These are phyloP conservation scores for Meganola albula DNA, from an alignment of 2,888 invertebrate genomes.

Conservation along the genomic window DNA sequence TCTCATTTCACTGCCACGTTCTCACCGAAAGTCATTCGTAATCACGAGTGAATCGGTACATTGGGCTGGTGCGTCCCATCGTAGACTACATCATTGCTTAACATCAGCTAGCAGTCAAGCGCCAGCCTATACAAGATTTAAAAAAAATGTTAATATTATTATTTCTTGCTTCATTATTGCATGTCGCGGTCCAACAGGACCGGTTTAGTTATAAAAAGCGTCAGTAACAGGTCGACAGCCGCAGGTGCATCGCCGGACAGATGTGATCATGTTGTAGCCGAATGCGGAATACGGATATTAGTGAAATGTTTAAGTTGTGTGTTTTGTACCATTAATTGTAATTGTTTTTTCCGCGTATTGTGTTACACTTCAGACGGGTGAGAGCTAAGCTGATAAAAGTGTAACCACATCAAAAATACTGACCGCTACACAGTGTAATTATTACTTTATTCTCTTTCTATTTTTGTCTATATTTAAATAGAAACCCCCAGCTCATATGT, in stretches of 20 bases:
- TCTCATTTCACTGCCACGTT: too few species aligned
- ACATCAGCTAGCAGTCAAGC: too few species aligned
- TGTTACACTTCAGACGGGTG: too few species aligned
- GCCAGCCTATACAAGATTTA: too few species aligned
- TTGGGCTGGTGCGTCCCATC: too few species aligned
- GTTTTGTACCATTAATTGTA: neutral
- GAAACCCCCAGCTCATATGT: neutral
- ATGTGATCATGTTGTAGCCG: conserved; percentile 32
- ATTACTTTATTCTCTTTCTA: neutral
- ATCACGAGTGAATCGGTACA: too few species aligned
- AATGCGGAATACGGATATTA: conserved; percentile 12
- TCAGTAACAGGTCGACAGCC: conserved; percentile 64
- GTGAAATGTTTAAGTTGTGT: conserved; percentile 10
- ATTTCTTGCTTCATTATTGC: conserved; percentile 15
- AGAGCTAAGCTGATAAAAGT: neutral
- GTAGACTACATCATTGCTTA: too few species aligned
- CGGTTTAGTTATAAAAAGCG: conserved; percentile 63
- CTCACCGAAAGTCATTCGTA: too few species aligned
- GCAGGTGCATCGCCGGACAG: conserved; percentile 59
- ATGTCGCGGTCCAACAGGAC: conserved; percentile 38
- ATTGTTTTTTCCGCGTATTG: neutral
- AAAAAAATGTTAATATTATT: neutral
- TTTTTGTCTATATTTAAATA: neutral
- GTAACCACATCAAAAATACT: neutral
- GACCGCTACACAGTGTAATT: neutral